phyloP scores from a whole-genome alignment of 2,113 vertebrate genomes.

The Calyptomena viridis region DNA sequence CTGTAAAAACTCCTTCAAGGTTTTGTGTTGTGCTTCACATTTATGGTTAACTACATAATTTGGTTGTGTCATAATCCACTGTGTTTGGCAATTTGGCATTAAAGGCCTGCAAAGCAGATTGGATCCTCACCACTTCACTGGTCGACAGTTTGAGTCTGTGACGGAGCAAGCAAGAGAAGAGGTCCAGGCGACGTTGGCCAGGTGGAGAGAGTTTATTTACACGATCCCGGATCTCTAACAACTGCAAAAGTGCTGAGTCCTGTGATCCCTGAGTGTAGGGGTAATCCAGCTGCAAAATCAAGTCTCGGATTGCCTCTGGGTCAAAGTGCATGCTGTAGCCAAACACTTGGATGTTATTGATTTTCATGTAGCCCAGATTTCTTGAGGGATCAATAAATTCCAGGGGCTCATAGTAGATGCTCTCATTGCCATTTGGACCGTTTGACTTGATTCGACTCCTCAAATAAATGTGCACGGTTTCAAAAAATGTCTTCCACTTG shows the following conservation, averaged over 20 bases:
- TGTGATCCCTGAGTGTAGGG: slow-evolving; percentile 97
- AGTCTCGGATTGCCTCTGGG: slow-evolving; percentile 93
- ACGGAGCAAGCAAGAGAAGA: slow-evolving; percentile 94
- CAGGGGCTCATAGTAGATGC: slow-evolving; percentile 89
- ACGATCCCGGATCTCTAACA: slow-evolving; percentile 92
- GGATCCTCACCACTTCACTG: slow-evolving; percentile 92
- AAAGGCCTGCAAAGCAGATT: slow-evolving; percentile 90
- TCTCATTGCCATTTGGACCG: slow-evolving; percentile 82
- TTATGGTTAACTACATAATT: slow-evolving; percentile 95
- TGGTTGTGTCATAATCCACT: slow-evolving; percentile 93
- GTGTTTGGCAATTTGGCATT: slow-evolving; percentile 91
- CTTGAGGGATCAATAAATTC: slow-evolving; percentile 88
- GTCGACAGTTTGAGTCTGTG: slow-evolving; percentile 94
- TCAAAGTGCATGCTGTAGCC: slow-evolving; percentile 99
- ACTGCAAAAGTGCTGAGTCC: slow-evolving; percentile 92
- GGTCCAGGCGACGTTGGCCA: slow-evolving; percentile 88
- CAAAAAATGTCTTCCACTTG: slow-evolving; percentile 98
- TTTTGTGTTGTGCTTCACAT: slow-evolving; percentile 80
- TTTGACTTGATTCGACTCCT: slow-evolving; percentile 89
- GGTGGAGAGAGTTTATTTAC: slow-evolving; percentile 94
- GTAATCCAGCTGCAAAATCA: slow-evolving; percentile 96
- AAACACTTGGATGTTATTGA: slow-evolving; percentile 96
- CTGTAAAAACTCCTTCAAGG: slow-evolving; percentile 79
- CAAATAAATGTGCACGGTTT: slow-evolving; percentile 95
- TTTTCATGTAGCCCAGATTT: slow-evolving; percentile 98